phyloP scores from a whole-genome alignment of 2,797 vertebrate genomes.

The Distichodus sexfasciatus region DNA sequence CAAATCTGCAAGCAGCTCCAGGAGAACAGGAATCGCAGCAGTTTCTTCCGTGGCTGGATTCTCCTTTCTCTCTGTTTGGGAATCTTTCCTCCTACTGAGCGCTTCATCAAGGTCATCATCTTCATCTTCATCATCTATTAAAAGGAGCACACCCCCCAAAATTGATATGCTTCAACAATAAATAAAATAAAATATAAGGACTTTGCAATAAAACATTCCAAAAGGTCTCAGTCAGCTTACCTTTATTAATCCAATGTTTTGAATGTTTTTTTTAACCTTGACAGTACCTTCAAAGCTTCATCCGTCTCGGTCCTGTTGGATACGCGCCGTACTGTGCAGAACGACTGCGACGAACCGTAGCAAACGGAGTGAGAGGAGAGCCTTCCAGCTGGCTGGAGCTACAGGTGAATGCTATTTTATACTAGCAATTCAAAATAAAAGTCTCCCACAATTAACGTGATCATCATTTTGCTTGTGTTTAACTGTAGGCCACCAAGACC shows the following conservation, averaged over 20 bases:
- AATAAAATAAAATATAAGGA: no score
- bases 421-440: no score
- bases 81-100: constrained; percentile 88
- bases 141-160: no score
- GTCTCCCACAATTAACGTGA: background rate
- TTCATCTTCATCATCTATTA: no score
- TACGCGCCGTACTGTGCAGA: constrained; percentile 85
- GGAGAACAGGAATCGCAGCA: constrained; percentile 82
- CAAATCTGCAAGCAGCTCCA: constrained; percentile 98
- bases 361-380: constrained; percentile 84
- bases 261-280: constrained; percentile 26
- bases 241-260: no score
- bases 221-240: no score
- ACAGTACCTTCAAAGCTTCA: constrained; percentile 92
- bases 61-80: constrained; percentile 92
- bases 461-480: background rate
- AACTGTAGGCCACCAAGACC: constrained; percentile 85
- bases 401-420: constrained; percentile 81
- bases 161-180: no score
- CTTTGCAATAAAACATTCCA: no score
- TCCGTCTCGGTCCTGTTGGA: constrained; percentile 76
- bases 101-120: constrained; percentile 79
- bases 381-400: constrained; percentile 93
- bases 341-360: constrained; percentile 80
- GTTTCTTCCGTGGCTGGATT: constrained; percentile 90